Evolutionary conservation across 2,113 vertebrate genomes (phyloP).

Genomic region (Geococcyx californianus): DNA sequence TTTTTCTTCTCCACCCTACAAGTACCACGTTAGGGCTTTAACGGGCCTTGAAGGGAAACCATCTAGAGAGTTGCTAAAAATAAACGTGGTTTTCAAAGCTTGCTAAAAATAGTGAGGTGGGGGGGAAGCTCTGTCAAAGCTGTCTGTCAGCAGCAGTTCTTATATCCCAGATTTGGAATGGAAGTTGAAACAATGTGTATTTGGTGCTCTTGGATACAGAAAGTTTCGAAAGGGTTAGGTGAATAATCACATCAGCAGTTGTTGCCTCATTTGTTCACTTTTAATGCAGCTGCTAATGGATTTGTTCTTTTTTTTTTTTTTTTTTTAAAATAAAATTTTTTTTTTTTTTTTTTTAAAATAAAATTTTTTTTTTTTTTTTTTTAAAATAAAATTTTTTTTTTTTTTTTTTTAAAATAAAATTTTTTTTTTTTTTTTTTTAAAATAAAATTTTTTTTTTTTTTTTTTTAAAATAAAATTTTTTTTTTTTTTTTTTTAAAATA

Average conservation of each 20-base stretch:
- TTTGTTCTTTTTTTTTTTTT: background rate
- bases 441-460: background rate
- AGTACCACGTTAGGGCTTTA: background rate
- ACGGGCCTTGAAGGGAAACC: background rate
- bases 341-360: background rate
- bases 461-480: background rate
- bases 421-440: background rate
- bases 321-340: no score
- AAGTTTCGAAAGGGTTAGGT: slow-evolving; percentile 4
- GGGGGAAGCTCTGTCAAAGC: background rate
- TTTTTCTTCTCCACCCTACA: background rate
- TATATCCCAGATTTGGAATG: background rate
- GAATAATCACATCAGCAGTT: background rate
- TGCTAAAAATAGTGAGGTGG: background rate
- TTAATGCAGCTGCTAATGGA: slow-evolving; percentile 52
- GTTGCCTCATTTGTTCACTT: slow-evolving; percentile 38
- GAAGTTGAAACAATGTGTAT: background rate
- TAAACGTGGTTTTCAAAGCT: background rate
- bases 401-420: background rate
- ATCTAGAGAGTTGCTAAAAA: background rate
- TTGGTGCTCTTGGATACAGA: background rate
- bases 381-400: no score
- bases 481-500: background rate
- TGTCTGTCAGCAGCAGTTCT: background rate
- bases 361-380: background rate